Conservation (phyloP, 2,797 vertebrate species). For the Streptopelia turtur region DNA sequence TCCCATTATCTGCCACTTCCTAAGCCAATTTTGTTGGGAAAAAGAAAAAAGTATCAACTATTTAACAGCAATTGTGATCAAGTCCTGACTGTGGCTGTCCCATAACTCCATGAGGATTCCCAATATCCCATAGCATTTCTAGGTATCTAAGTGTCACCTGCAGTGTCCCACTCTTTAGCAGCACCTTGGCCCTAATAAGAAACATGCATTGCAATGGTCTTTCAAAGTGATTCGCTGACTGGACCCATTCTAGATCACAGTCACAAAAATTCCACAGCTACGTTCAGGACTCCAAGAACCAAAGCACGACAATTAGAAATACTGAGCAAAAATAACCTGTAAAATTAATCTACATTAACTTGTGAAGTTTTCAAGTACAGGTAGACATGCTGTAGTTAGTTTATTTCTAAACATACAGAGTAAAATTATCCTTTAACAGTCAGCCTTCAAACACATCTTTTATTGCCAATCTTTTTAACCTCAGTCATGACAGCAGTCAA, state of each 20-base stretch:
- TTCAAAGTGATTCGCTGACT: not conserved
- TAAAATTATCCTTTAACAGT: not conserved
- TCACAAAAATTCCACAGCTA: not conserved
- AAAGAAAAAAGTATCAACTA: not conserved
- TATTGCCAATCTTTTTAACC: not conserved
- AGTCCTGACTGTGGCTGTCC: not conserved
- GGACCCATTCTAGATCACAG: not conserved
- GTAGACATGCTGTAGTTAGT: not conserved
- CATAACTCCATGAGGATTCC: not conserved
- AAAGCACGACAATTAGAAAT: not conserved
- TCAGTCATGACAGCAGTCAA: not conserved
- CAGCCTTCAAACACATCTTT: not conserved
- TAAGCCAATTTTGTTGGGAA: not conserved
- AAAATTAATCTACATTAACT: not conserved
- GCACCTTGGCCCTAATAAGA: not conserved
- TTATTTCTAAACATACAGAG: constrained; percentile 48
- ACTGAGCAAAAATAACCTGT: not conserved
- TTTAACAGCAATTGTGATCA: not conserved
- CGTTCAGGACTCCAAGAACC: constrained; percentile 30
- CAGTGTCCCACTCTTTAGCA: not conserved
- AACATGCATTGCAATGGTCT: not conserved
- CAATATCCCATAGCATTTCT: not conserved
- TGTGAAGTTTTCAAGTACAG: not conserved
- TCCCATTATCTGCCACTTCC: not conserved
- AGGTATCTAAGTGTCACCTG: not conserved